Percentiles rank a stretch among this genome's conserved stretches.
Evolutionary conservation across 2,888 invertebrate species (phyloP).

Genomic region (Drosophila nr. perissopoda): DNA sequence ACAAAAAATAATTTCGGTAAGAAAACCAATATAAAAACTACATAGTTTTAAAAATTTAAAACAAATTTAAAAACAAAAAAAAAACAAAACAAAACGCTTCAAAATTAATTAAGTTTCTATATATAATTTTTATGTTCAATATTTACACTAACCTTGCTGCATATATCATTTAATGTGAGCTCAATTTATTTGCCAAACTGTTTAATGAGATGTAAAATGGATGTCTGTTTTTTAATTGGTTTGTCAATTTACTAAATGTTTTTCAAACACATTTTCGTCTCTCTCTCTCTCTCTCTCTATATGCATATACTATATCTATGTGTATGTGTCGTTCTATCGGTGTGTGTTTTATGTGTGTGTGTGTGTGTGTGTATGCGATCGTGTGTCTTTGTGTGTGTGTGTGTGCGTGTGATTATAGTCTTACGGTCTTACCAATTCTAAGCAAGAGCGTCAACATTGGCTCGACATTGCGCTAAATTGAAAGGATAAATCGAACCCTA

Average conservation of each 20-base stretch:
- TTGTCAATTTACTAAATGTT: constrained; percentile 78
- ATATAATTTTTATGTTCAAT: constrained; percentile 57
- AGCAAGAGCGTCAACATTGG: constrained; percentile 54
- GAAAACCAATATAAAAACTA: constrained; percentile 30
- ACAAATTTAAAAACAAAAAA: constrained; percentile 4
- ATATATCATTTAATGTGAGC: constrained; percentile 73
- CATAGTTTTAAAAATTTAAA: constrained; percentile 8
- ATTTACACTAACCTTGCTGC: constrained; percentile 70
- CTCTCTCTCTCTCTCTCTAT: constrained; percentile 52
- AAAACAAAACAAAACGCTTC: constrained; percentile 54
- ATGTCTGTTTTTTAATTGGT: constrained; percentile 76
- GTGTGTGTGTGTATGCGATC: constrained; percentile 31
- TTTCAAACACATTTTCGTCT: constrained; percentile 65
- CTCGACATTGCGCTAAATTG: constrained; percentile 46
- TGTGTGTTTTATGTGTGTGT: constrained; percentile 20
- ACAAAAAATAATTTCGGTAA: constrained; percentile 31
- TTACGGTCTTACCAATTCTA: constrained; percentile 50
- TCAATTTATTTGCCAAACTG: constrained; percentile 75
- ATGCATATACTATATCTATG: constrained; percentile 54
- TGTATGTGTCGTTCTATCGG: constrained; percentile 48
- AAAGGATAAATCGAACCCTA: constrained; percentile 20
- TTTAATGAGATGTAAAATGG: constrained; percentile 73
- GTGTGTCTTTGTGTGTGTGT: constrained; percentile 33
- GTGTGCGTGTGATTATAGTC: constrained; percentile 44
- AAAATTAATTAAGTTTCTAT: constrained; percentile 65